phyloP scores from a whole-genome alignment of 2,113 vertebrate species.

The Sorex fumeus region DNA sequence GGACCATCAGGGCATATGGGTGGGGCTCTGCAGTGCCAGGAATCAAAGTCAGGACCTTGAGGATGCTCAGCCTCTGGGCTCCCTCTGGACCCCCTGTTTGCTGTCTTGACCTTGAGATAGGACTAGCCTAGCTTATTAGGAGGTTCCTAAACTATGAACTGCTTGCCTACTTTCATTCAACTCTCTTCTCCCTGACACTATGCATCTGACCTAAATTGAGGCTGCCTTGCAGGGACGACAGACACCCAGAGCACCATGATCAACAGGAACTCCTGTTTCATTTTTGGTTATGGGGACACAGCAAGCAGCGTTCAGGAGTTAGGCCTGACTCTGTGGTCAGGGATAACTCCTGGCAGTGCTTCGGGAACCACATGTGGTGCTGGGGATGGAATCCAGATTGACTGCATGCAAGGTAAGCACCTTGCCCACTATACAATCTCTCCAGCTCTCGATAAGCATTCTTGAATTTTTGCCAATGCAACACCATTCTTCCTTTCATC shows the following conservation, averaged over 20 bases:
- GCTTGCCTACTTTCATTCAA: neutral
- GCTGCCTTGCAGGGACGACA: neutral
- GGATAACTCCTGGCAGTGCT: too few species aligned
- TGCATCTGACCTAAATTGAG: neutral
- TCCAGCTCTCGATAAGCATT: too few species aligned
- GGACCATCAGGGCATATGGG: too few species aligned
- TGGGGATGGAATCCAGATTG: too few species aligned
- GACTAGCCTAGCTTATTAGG: neutral
- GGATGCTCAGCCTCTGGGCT: neutral
- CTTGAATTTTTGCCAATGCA: neutral
- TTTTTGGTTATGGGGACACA: too few species aligned
- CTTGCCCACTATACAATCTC: too few species aligned
- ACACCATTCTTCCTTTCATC: neutral
- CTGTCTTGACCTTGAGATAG: constrained; percentile 6
- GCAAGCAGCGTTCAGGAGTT: too few species aligned
- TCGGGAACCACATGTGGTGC: too few species aligned
- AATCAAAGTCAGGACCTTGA: too few species aligned
- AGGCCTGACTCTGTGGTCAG: too few species aligned
- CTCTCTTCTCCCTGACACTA: neutral
- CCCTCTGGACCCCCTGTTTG: neutral
- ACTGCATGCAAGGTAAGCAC: too few species aligned
- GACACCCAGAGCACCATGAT: neutral
- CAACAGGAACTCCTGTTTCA: neutral
- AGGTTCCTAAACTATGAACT: neutral
- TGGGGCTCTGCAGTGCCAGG: too few species aligned